Evolutionary conservation across 2,113 vertebrate species (phyloP).

Genomic region (Stegostoma tigrinum): DNA sequence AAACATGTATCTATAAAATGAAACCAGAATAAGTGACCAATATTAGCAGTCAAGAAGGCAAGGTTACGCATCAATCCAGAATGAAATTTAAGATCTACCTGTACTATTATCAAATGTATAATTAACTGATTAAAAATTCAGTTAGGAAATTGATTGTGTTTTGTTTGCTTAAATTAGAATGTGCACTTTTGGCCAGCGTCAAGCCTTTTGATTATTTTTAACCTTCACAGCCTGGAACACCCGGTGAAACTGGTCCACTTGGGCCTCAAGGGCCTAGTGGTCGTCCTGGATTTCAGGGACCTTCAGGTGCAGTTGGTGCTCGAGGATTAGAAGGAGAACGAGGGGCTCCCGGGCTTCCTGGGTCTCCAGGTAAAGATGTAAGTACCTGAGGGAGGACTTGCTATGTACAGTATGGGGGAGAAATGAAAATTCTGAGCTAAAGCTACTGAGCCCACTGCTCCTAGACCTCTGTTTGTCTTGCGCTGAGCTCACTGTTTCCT

Average conservation of each 20-base stretch:
- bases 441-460: not conserved
- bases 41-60: not conserved
- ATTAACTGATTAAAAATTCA: not conserved
- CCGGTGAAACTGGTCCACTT: constrained; percentile 53
- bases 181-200: too few relatives aligned
- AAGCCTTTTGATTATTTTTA: too few relatives aligned
- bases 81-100: not conserved
- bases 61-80: not conserved
- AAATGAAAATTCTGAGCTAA: not conserved
- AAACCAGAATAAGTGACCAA: not conserved
- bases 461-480: not conserved
- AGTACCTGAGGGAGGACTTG: constrained; percentile 40
- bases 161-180: not conserved
- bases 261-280: constrained; percentile 59
- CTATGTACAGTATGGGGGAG: not conserved
- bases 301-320: constrained; percentile 57
- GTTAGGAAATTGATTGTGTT: not conserved
- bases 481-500: not conserved
- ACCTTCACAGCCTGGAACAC: constrained; percentile 52
- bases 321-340: constrained; percentile 60
- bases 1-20: not conserved
- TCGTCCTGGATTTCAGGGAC: constrained; percentile 58
- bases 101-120: not conserved
- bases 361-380: constrained; percentile 62
- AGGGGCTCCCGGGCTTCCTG: constrained; percentile 55